Conservation (phyloP, 1,140 invertebrate genomes). For the Helicoverpa armigera region DNA sequence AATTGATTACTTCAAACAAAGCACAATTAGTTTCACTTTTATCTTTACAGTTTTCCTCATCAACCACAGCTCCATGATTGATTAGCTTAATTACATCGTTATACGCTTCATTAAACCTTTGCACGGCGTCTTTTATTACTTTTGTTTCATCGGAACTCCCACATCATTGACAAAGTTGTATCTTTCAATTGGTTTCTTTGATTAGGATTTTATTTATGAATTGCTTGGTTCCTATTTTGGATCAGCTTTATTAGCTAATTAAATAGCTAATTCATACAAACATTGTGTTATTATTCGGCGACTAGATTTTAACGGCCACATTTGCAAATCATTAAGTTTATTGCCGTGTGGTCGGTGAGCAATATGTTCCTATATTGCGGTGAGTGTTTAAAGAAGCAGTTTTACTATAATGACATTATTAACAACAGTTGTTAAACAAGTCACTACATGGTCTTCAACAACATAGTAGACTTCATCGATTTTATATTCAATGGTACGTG, state of each 20-base stretch:
- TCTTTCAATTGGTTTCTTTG: slow-evolving; percentile 40
- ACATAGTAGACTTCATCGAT: no score
- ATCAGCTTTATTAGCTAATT: slow-evolving; percentile 26
- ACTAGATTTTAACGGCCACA: slow-evolving; percentile 21
- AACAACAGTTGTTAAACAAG: not conserved
- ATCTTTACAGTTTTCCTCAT: slow-evolving; percentile 35
- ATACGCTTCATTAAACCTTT: slow-evolving; percentile 50
- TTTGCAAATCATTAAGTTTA: slow-evolving; percentile 26
- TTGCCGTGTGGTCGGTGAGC: slow-evolving; percentile 5
- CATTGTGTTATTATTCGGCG: slow-evolving; percentile 24
- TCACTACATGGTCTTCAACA: no score
- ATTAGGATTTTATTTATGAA: slow-evolving; percentile 31
- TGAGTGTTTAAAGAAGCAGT: not conserved
- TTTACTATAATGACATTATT: not conserved
- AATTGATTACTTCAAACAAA: slow-evolving; percentile 32
- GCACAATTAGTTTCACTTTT: slow-evolving; percentile 35
- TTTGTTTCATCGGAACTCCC: slow-evolving; percentile 35
- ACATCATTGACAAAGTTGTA: slow-evolving; percentile 20
- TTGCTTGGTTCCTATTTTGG: slow-evolving; percentile 29
- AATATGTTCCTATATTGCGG: slow-evolving; percentile 1
- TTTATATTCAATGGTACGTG: no score
- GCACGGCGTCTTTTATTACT: slow-evolving; percentile 46
- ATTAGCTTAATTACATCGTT: slow-evolving; percentile 52
- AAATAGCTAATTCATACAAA: slow-evolving; percentile 2
- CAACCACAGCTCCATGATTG: slow-evolving; percentile 37